These are phyloP conservation scores for Tetragonula clypearis DNA, from an alignment of 1,140 invertebrate species.

Conservation along the genomic window DNA sequence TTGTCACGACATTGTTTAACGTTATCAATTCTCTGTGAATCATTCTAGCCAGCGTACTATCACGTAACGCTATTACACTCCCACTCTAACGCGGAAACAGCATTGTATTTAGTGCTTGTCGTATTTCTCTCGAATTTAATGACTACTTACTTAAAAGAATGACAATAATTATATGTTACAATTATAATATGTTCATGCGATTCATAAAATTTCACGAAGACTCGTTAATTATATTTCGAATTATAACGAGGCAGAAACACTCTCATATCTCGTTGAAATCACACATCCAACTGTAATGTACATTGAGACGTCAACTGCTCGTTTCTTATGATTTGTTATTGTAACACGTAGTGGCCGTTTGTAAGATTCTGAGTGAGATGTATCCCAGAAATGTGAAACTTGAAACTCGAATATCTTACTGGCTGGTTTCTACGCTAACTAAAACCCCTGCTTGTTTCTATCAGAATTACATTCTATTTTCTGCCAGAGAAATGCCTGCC, in stretches of 20 bases:
- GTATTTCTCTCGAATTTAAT: background rate
- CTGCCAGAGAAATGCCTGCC: background rate
- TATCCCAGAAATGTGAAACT: constrained; percentile 46
- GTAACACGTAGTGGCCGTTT: background rate
- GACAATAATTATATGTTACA: no score
- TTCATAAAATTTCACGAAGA: background rate
- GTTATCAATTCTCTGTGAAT: constrained; percentile 5
- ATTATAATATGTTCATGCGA: no score
- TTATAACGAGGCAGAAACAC: background rate
- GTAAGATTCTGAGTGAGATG: constrained; percentile 30
- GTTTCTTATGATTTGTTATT: constrained; percentile 31
- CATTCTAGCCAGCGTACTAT: background rate
- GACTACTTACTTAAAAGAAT: no score
- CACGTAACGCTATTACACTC: background rate
- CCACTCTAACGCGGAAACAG: background rate
- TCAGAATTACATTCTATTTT: constrained; percentile 25
- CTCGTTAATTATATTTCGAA: background rate
- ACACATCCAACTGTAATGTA: background rate
- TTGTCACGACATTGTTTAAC: constrained; percentile 10
- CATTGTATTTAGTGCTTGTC: background rate
- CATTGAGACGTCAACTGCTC: constrained; percentile 17
- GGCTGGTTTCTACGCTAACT: constrained; percentile 14
- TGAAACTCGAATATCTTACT: constrained; percentile 41
- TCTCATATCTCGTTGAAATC: background rate
- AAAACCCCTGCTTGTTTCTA: constrained; percentile 21